These are phyloP conservation scores for Litocranius walleri DNA, from an alignment of 2,113 vertebrate genomes.

Conservation along the genomic window DNA sequence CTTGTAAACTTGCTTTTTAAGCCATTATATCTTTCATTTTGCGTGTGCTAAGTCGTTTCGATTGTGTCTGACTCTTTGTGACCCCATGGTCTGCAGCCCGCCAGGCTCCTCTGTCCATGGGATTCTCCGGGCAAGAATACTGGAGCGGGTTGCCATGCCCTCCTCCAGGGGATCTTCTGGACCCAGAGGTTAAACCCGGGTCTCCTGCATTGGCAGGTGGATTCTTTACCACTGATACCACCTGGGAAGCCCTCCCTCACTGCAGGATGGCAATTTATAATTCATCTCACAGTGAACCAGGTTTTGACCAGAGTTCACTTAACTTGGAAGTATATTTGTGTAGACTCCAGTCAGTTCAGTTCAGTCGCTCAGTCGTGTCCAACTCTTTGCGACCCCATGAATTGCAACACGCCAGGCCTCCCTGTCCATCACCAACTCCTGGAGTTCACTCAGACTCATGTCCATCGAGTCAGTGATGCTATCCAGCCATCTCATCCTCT, in stretches of 20 bases:
- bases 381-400: too few species aligned
- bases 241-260: neutral
- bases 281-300: neutral
- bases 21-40: neutral
- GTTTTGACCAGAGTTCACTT: neutral
- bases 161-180: neutral
- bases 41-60: neutral
- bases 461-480: rapidly evolving
- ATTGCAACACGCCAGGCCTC: too few species aligned
- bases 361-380: too few species aligned
- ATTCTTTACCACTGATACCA: neutral
- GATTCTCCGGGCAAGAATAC: neutral
- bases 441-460: too few species aligned
- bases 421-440: too few species aligned
- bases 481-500: too few species aligned
- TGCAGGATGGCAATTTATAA: neutral
- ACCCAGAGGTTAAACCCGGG: neutral
- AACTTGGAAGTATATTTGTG: neutral
- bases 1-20: neutral
- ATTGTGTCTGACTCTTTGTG: neutral
- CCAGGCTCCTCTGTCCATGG: neutral
- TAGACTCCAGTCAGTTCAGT: neutral
- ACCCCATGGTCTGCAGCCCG: rapidly evolving
- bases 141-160: neutral
- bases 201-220: neutral